phyloP scores from a whole-genome alignment of 2,113 vertebrate genomes.

The Nycticryphes semicollaris region DNA sequence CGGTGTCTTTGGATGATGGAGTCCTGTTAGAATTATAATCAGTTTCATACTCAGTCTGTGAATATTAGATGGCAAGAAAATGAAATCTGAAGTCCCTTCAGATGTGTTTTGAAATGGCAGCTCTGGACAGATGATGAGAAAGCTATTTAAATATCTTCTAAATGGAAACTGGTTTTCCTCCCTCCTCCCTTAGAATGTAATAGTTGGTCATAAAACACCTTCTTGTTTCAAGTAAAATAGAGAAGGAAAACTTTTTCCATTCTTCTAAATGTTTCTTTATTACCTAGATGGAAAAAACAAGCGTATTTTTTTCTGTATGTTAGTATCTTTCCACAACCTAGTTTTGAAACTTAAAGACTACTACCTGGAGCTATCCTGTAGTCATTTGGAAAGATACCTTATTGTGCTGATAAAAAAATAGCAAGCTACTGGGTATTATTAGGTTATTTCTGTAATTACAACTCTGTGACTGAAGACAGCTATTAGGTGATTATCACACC shows the following conservation, averaged over 20 bases:
- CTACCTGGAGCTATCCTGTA: not conserved
- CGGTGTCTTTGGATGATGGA: not conserved
- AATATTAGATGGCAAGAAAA: slow-evolving; percentile 3
- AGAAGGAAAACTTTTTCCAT: not conserved
- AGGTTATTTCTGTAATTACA: not conserved
- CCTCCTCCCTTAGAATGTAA: not conserved
- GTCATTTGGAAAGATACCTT: not conserved
- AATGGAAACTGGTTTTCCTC: slow-evolving; percentile 17
- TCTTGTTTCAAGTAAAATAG: not conserved
- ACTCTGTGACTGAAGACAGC: not conserved
- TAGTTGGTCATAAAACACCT: not conserved
- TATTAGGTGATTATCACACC: not conserved
- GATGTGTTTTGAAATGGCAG: not conserved
- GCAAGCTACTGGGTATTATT: not conserved
- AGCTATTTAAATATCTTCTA: not conserved
- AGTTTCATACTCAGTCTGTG: not conserved
- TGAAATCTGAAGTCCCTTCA: not conserved
- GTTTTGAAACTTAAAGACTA: not conserved
- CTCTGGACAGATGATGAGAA: not conserved
- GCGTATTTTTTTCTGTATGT: not conserved
- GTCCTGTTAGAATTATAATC: not conserved
- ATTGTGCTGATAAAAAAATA: not conserved
- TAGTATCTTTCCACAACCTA: not conserved
- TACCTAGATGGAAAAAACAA: not conserved
- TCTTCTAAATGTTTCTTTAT: not conserved